Base-by-base conservation (phyloP, 2,797 vertebrate species). In the Pseudochirops cupreus region DNA sequence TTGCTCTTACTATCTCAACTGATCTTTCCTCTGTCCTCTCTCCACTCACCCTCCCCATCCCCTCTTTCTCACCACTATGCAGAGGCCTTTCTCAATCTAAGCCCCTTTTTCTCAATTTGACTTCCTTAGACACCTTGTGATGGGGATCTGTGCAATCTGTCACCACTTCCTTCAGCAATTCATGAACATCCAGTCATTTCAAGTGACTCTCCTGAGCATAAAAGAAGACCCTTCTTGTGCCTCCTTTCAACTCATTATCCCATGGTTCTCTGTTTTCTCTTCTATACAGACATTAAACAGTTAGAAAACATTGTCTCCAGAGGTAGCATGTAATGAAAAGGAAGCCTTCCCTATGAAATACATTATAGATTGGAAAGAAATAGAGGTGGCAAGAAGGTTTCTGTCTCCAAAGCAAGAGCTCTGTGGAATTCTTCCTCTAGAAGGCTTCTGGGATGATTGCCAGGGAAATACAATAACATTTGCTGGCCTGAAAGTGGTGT, bases 401-500 rank as follows among this genome's bases (percentile, higher is more conserved):
- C 92, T 90, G 31, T 39, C 26, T 56, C 39, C 90, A n/a, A 74
- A 96, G 90, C n/a, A 95, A 52, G n/a, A 82, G 56, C 9, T 90
- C 91, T 67, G 94, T 59, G 62, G 31, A 55, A 91, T 93, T 28
- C 0, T 90, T 96, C 13, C 91, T 94, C 94, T 91, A 91, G 89
- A 94, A 93, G 12, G 33, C 95, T 90, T 95, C 91, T 96, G 95
- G 96, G 91, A 97, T 74, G 9, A 13, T 46, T 55, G 74, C 56
- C 96, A 97, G 93, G 94, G 97, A 95, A 97, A 93, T 93, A 53
- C 52, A 96, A 39, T 94, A 95, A 92, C 91, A 94, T 93, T 95
- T 93, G 74, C 93, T 89, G 53, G 54, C 18, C 29, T 31, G 28
- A 91, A 92, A 94, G 16, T 91, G 87, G 46, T 56, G 24, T 90